Conservation (phyloP, 1,140 invertebrate genomes). For the Fopius arisanus region DNA sequence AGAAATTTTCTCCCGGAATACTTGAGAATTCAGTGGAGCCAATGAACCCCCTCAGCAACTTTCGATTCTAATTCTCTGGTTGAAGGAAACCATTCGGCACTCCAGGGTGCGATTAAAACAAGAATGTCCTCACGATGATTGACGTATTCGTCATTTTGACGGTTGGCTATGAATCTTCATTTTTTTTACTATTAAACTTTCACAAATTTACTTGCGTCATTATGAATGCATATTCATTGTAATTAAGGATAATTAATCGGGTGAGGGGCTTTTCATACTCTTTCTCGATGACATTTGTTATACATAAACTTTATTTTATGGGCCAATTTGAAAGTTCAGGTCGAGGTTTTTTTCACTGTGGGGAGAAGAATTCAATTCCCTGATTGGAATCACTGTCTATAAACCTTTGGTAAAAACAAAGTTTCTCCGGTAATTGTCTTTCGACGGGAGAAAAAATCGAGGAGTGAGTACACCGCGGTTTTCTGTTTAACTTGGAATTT, state of each 20-base stretch:
- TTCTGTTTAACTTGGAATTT: too few relatives aligned
- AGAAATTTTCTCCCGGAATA: background rate
- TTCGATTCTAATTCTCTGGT: constrained; percentile 6
- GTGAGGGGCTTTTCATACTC: background rate
- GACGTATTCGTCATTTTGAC: background rate
- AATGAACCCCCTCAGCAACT: background rate
- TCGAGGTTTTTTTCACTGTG: background rate
- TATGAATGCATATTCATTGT: background rate
- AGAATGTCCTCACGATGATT: background rate
- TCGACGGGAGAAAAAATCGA: background rate
- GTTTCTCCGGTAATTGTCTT: background rate
- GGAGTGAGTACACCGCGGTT: background rate
- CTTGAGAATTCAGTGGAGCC: background rate
- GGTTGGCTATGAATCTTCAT: background rate
- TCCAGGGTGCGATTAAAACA: background rate
- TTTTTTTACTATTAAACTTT: background rate
- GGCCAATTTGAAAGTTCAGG: background rate
- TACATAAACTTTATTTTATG: background rate
- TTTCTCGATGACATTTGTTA: background rate
- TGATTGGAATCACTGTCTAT: background rate
- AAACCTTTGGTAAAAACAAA: background rate
- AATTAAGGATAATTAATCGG: background rate
- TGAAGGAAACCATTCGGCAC: background rate
- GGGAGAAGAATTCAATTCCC: background rate
- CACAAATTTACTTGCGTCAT: background rate